phyloP scores from a whole-genome alignment of 2,888 invertebrate species.

The Volucella zonaria region DNA sequence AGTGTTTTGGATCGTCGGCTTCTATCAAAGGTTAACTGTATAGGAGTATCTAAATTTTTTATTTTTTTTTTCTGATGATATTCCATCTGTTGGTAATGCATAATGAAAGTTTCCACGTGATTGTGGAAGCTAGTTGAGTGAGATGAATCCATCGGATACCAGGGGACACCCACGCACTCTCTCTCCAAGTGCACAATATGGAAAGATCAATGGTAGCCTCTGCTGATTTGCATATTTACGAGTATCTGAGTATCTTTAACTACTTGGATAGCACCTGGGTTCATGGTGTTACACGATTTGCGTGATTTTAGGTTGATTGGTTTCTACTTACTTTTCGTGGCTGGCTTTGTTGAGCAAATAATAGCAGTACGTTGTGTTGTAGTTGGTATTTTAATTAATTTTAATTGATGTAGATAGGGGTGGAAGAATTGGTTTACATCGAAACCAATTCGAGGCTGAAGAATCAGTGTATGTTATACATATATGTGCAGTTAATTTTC shows the following conservation, averaged over 20 bases:
- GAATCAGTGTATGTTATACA: too few relatives aligned
- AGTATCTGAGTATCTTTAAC: neutral
- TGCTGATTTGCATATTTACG: slow-evolving; percentile 33
- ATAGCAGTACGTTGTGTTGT: too few relatives aligned
- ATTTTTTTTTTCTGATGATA: slow-evolving; percentile 1
- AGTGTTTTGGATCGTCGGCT: slow-evolving; percentile 32
- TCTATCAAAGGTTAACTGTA: slow-evolving; percentile 13
- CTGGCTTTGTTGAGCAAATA: neutral
- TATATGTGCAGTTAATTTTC: too few relatives aligned
- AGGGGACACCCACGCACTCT: slow-evolving; percentile 16
- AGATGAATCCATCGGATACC: neutral
- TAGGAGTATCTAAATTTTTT: too few relatives aligned
- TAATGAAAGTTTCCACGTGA: slow-evolving; percentile 11
- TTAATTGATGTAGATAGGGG: too few relatives aligned
- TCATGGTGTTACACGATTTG: neutral
- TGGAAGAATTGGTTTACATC: too few relatives aligned
- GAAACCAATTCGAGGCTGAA: too few relatives aligned
- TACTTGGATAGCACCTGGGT: neutral
- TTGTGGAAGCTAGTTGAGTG: slow-evolving; percentile 12
- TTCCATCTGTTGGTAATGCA: slow-evolving; percentile 27
- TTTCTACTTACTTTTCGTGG: neutral
- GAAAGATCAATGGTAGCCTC: slow-evolving; percentile 25
- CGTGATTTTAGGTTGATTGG: neutral
- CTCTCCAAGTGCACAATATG: slow-evolving; percentile 24
- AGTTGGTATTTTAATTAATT: neutral